Conservation (phyloP, 2,888 invertebrate genomes). For the Drosophila suboccidentalis region DNA sequence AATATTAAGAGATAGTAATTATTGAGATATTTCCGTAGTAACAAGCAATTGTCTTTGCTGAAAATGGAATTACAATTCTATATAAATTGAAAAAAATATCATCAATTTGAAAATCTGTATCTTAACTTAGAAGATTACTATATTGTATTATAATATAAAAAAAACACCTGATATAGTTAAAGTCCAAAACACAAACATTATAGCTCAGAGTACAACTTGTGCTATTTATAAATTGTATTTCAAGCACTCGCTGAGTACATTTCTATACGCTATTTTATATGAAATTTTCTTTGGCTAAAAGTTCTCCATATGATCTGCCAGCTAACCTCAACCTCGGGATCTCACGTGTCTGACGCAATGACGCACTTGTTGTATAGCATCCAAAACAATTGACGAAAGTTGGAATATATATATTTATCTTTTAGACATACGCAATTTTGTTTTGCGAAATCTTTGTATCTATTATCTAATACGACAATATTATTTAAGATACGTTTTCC, state of each 20-base stretch:
- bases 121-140: background rate
- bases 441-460: constrained; percentile 16
- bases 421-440: constrained; percentile 6
- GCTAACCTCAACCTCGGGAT: constrained; percentile 26
- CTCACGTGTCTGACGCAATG: constrained; percentile 42
- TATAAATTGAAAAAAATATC: background rate
- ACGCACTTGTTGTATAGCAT: constrained; percentile 39
- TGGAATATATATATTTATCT: constrained; percentile 25
- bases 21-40: background rate
- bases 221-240: constrained; percentile 37
- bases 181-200: constrained; percentile 12
- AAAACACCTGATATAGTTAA: constrained; percentile 14
- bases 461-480: constrained; percentile 31
- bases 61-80: background rate
- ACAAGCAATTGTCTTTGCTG: background rate
- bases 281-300: constrained; percentile 8
- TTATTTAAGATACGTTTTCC: background rate
- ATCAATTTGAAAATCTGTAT: background rate
- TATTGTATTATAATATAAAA: background rate
- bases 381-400: constrained; percentile 48
- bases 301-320: constrained; percentile 30
- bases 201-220: constrained; percentile 26
- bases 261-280: constrained; percentile 12
- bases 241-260: constrained; percentile 18
- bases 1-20: background rate